These are phyloP conservation scores for Neodontobutis hainanensis DNA, from an alignment of 2,113 vertebrate genomes.

Conservation along the genomic window DNA sequence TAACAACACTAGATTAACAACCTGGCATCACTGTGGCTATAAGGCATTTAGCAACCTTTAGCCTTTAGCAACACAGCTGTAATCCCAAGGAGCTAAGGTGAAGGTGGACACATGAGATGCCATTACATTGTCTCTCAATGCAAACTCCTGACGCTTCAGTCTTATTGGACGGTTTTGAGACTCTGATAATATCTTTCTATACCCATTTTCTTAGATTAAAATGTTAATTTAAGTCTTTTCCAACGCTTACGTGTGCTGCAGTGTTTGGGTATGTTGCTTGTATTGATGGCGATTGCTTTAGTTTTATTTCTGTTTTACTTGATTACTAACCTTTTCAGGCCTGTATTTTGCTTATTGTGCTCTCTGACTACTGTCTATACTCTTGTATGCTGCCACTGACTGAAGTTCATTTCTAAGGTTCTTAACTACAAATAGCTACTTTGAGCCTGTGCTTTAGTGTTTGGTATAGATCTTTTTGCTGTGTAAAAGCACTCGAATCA, in stretches of 20 bases:
- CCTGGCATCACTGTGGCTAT: too few relatives aligned
- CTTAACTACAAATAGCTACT: not conserved
- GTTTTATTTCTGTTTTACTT: conserved; percentile 3
- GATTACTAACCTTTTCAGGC: conserved; percentile 11
- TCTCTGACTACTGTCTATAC: not conserved
- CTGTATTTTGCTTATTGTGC: not conserved
- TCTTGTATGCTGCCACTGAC: not conserved
- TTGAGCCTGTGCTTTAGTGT: conserved; percentile 4
- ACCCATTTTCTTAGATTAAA: not conserved
- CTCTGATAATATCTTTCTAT: not conserved
- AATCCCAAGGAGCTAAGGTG: too few relatives aligned
- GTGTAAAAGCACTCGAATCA: conserved; percentile 49
- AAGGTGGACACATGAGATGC: too few relatives aligned
- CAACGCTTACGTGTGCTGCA: not conserved
- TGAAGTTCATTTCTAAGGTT: conserved; percentile 1
- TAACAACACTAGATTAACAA: too few relatives aligned
- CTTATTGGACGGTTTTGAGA: too few relatives aligned
- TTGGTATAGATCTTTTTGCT: conserved; percentile 21
- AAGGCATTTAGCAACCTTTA: too few relatives aligned
- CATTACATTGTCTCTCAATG: too few relatives aligned
- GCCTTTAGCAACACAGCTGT: too few relatives aligned
- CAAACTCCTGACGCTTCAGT: not conserved
- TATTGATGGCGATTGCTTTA: not conserved
- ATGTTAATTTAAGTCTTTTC: too few relatives aligned
- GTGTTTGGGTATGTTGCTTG: not conserved